These are phyloP conservation scores for Neolamprologus fasciatus DNA, from an alignment of 2,113 vertebrate species.

Conservation along the genomic window DNA sequence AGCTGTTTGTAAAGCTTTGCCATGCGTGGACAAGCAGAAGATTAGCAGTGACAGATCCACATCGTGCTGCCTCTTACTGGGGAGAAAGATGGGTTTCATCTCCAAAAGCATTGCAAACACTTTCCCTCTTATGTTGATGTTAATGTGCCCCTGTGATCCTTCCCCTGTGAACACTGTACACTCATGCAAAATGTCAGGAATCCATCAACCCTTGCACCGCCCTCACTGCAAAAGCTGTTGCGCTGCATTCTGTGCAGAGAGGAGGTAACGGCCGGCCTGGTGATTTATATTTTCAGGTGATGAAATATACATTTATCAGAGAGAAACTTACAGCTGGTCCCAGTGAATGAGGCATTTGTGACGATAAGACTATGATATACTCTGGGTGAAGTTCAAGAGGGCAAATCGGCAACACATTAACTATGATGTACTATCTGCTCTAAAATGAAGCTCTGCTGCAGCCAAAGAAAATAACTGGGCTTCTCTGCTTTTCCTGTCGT, in stretches of 20 bases:
- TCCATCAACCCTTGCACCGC: background rate
- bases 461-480: background rate
- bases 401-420: constrained; percentile 38
- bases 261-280: background rate
- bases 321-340: constrained; percentile 5
- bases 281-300: constrained; percentile 42
- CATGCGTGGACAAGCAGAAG: background rate
- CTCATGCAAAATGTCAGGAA: background rate
- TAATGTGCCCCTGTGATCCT: background rate
- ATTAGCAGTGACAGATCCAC: constrained; percentile 29
- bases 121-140: background rate
- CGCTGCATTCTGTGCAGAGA: background rate
- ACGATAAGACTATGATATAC: constrained; percentile 53
- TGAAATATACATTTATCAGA: constrained; percentile 51
- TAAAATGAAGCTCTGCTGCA: constrained; percentile 1
- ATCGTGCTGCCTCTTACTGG: background rate
- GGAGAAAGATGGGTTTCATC: constrained; percentile 5
- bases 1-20: background rate
- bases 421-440: constrained; percentile 40
- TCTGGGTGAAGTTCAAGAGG: constrained; percentile 54
- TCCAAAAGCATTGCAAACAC: background rate
- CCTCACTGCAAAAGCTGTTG: background rate
- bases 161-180: background rate
- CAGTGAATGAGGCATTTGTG: constrained; percentile 22
- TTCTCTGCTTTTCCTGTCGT: background rate